Percentiles rank a stretch among this genome's conserved stretches.
These are phyloP conservation scores for Gnatocerus cornutus DNA, from an alignment of 2,888 invertebrate genomes.

Conservation along the genomic window DNA sequence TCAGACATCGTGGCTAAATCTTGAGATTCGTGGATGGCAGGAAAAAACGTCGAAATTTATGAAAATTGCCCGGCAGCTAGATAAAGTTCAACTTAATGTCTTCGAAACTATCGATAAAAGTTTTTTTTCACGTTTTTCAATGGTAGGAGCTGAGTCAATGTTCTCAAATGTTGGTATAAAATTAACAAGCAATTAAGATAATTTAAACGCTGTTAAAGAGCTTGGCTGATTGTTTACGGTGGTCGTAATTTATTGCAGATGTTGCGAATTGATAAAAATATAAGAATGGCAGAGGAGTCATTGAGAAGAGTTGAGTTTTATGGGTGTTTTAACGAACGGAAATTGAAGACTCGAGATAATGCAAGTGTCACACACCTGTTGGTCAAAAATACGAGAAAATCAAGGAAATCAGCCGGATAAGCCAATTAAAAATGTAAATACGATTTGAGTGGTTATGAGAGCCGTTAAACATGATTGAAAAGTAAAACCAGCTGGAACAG, in stretches of 20 bases:
- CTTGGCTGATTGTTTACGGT: no score
- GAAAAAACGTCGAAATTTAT: constrained; percentile 23
- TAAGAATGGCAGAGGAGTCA: no score
- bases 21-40: constrained; percentile 25
- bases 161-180: no score
- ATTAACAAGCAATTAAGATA: no score
- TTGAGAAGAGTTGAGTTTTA: no score
- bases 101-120: constrained; percentile 6
- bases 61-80: constrained; percentile 14
- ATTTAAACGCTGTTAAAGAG: no score
- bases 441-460: constrained; percentile 11
- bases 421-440: constrained; percentile 24
- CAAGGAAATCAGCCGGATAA: neutral
- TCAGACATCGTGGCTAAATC: constrained; percentile 44
- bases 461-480: constrained; percentile 21
- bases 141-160: neutral
- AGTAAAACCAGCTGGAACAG: constrained; percentile 22
- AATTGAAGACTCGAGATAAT: no score
- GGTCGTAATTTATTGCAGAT: no score
- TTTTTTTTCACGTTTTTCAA: neutral
- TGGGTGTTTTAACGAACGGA: no score
- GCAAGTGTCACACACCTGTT: no score
- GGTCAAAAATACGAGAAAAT: no score
- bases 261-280: no score
- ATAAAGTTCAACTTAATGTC: constrained; percentile 22